Base-by-base conservation (phyloP, 2,888 invertebrate species). In the Clanis bilineata region DNA sequence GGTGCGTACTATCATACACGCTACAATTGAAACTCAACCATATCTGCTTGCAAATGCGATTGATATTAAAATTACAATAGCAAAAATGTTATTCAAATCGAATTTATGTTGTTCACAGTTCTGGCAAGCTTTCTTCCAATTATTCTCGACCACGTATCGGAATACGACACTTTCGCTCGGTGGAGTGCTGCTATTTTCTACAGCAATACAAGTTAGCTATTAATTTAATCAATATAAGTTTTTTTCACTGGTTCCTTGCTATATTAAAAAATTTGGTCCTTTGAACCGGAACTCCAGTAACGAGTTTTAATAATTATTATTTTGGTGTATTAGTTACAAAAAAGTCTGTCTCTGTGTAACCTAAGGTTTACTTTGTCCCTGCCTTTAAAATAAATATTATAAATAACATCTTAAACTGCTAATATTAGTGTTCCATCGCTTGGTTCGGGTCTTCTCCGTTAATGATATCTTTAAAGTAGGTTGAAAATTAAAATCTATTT, bases 61-160 rank as follows among this genome's bases (percentile, higher is more conserved):
- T 25, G 25, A 25, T n/a, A n/a, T n/a, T n/a, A n/a, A n/a, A n/a
- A n/a, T n/a, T n/a, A n/a, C n/a, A 1, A 32, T 32, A 32, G 5
- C 5, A 3, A 7, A 32, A 9, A 32, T 32, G 32, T 32, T 32
- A 32, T 9, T 54, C n/a, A n/a, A 54, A 54, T 10, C n/a, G 43
- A 0, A 15, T 12, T 18, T 39, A 22, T 10, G 45, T n/a, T 7
- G 57, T 72, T 85, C 77, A 9, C 89, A 96, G 95, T 95, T 95
- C 79, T 94, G 95, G 91, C 95, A 94, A 74, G 93, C 95, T 47
- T 95, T 96, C 70, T 92, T 94, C 76, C 94, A 95, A 73, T 82
- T 96, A 56, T 94, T 95, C 70, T 93, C 95, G 12, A 93, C 93
- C 15, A 91, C 95, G 0, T 94, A 95, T 76, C 86, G 94, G 59